These are phyloP conservation scores for Lydus trimaculatus DNA, from an alignment of 2,888 invertebrate genomes.

Conservation along the genomic window DNA sequence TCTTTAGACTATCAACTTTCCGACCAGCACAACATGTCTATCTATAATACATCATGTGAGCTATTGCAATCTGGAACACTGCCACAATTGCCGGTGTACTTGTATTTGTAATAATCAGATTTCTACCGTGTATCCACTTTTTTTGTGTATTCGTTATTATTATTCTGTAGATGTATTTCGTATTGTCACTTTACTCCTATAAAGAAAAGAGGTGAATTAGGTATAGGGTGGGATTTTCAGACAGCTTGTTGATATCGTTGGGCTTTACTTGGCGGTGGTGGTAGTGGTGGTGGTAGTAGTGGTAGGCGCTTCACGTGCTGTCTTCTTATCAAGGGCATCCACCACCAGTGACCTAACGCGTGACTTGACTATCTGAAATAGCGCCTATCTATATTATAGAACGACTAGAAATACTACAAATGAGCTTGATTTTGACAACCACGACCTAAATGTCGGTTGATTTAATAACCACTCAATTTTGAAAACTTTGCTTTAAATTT, in stretches of 20 bases:
- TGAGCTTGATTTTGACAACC: not conserved
- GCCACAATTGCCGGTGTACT: too few species aligned
- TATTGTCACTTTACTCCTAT: not conserved
- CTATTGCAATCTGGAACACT: too few species aligned
- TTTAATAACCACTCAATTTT: not conserved
- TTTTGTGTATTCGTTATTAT: not conserved
- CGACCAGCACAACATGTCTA: too few species aligned
- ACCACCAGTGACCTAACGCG: conserved; percentile 3
- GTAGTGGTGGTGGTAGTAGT: not conserved
- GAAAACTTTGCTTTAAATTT: not conserved
- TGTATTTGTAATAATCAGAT: not conserved
- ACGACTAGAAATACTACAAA: not conserved
- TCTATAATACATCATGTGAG: too few species aligned
- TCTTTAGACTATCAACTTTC: too few species aligned
- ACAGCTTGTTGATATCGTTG: conserved; percentile 8
- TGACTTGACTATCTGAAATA: not conserved
- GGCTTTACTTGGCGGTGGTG: not conserved
- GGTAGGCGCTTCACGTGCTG: not conserved
- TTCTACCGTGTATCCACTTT: not conserved
- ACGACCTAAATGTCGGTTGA: not conserved
- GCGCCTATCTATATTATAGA: not conserved
- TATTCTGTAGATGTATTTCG: not conserved
- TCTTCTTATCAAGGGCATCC: not conserved
- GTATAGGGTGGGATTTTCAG: not conserved
- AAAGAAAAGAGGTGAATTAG: conserved; percentile 5